A percentile compares a stretch with the other conserved stretches of the same genome.
These are phyloP conservation scores for Chouioia cunea DNA, from an alignment of 2,888 invertebrate genomes.

Conservation along the genomic window DNA sequence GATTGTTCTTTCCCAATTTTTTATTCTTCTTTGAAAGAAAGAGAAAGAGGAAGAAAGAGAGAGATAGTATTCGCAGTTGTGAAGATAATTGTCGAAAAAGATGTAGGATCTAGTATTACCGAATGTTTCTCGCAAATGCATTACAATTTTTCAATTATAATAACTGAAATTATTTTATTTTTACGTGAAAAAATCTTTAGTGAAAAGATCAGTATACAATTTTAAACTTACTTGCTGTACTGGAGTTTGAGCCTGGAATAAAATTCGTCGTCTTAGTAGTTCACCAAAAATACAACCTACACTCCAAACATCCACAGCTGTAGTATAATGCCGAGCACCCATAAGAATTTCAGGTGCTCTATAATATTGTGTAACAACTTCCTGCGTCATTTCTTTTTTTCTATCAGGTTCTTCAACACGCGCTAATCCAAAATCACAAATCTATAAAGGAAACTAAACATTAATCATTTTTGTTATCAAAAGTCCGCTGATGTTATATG, in stretches of 20 bases:
- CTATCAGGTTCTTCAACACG: constrained; percentile 96
- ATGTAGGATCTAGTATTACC: too few species aligned
- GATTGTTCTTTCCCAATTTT: too few species aligned
- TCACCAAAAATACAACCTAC: constrained; percentile 99
- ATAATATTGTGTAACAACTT: constrained; percentile 99
- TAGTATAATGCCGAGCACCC: constrained; percentile 97
- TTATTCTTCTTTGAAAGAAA: too few species aligned
- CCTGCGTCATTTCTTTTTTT: constrained; percentile 97
- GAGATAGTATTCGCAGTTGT: too few species aligned
- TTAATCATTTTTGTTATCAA: too few species aligned
- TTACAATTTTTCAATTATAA: too few species aligned
- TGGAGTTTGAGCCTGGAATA: constrained; percentile 98
- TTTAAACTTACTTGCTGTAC: constrained; percentile 83
- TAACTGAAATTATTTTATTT: too few species aligned
- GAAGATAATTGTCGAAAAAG: too few species aligned
- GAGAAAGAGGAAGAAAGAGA: too few species aligned
- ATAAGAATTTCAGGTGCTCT: constrained; percentile 98
- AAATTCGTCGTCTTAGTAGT: constrained; percentile 91
- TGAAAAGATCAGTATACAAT: constrained; percentile 10
- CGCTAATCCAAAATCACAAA: constrained; percentile 99
- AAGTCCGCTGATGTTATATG: too few species aligned
- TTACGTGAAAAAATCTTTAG: background rate
- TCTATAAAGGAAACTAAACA: constrained; percentile 74
- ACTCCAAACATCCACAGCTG: constrained; percentile 98
- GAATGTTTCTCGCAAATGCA: too few species aligned